Conservation (phyloP, 2,888 invertebrate species). For the Dolichopus griseipennis region DNA sequence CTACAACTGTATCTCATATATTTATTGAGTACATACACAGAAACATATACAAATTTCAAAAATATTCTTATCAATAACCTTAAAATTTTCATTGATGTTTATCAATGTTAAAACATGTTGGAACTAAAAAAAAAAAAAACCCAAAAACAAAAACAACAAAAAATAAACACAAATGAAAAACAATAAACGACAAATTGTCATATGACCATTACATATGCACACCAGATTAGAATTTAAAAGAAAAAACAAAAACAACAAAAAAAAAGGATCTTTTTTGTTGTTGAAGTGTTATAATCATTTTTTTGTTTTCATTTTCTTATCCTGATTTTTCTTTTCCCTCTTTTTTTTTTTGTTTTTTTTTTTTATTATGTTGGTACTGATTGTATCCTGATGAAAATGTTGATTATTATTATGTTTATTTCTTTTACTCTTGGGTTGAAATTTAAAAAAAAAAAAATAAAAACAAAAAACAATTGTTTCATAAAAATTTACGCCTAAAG, state of each 20-base stretch:
- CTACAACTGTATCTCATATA: no score
- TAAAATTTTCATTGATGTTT: conserved; percentile 3
- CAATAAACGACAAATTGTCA: neutral
- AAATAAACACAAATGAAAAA: no score
- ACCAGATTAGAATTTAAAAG: no score
- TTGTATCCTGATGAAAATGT: neutral
- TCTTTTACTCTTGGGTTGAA: neutral
- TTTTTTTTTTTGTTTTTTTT: neutral
- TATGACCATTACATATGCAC: neutral
- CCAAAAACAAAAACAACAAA: neutral
- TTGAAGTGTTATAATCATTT: neutral
- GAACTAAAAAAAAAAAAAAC: neutral
- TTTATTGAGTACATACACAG: no score
- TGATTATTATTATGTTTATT: neutral
- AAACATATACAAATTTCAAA: neutral
- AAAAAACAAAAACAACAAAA: no score
- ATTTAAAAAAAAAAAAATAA: no score
- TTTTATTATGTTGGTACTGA: neutral
- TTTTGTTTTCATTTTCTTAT: neutral
- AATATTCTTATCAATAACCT: neutral
- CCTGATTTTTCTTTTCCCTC: no score
- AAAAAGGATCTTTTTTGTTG: neutral
- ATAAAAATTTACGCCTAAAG: neutral
- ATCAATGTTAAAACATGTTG: neutral
- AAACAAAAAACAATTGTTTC: neutral